Evolutionary conservation across 2,797 vertebrate genomes (phyloP).

Genomic region (Zalophus californianus): DNA sequence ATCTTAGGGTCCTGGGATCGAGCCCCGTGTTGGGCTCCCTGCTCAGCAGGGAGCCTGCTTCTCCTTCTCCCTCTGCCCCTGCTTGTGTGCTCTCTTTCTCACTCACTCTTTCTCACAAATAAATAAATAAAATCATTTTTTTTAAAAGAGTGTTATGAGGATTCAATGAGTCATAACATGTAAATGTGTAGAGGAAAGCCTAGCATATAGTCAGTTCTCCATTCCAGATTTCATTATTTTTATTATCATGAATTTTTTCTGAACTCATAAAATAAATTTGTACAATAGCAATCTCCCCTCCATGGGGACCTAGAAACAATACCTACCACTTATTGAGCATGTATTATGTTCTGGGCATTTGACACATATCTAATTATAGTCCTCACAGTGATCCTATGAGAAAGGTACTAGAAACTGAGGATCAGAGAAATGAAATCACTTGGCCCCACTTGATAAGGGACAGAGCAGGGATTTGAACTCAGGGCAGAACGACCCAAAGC

Average conservation of each 20-base stretch:
- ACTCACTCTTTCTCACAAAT: background rate
- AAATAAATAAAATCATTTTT: background rate
- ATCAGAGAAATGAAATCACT: slow-evolving; percentile 11
- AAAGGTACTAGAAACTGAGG: background rate
- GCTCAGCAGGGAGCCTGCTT: background rate
- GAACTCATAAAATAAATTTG: slow-evolving; percentile 3
- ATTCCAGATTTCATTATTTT: slow-evolving; percentile 10
- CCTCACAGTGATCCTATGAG: background rate
- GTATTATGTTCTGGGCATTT: background rate
- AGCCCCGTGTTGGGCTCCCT: background rate
- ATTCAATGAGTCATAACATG: background rate
- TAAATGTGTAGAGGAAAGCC: background rate
- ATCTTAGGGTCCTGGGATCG: background rate
- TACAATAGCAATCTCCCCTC: background rate
- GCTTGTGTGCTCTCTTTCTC: background rate
- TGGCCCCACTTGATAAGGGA: background rate
- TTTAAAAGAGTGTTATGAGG: background rate
- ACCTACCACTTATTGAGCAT: background rate
- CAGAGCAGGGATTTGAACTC: background rate
- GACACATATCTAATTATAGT: background rate
- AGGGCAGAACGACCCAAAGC: background rate
- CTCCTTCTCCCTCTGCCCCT: background rate
- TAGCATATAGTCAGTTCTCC: background rate
- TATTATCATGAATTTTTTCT: background rate
- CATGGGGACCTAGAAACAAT: background rate